Evolutionary conservation across 2,888 invertebrate genomes (phyloP), one percentile per base, ranked within the genome.

Genomic region (Nomada lathburiana): DNA sequence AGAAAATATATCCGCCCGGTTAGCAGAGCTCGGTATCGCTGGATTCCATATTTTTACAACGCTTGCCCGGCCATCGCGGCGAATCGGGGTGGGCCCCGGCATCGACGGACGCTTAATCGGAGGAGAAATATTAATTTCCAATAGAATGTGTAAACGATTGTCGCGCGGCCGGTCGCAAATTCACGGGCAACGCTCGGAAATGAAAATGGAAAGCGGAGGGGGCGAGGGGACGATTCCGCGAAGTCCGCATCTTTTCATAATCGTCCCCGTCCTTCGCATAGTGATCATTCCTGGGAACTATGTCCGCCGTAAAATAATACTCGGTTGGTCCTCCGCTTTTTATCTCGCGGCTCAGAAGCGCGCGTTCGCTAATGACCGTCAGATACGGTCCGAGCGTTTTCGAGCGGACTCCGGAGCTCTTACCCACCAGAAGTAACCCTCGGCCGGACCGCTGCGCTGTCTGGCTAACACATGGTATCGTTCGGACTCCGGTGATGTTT

Each of bases 241-340:
- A 88, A 88, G 52, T 11, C 76, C 20, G 67, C 84, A 84, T 87
- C 88, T 83, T 76, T 89, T 91, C 90, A 92, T 93, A 93, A 93
- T 93, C 92, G 87, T n/a, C 26, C 85, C 84, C 88, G 92, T 91
- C 93, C 93, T 93, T 93, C 93, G 92, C 93, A 93, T 93, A 93
- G 92, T 90, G 90, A 89, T 90, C 93, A 91, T 93, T 93, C 93
- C 90, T 89, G 91, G 87, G 84, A 86, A 88, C 89, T 83, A 84
- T 83, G 84, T 81, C 81, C 83, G 26, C 74, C 75, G 85, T 86
- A 86, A 89, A 88, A 87, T 90, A 91, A 89, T 82, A 89, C 91
- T 89, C 88, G 90, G 89, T 86, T 86, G 89, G 89, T 90, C 89
- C 87, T 82, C 86, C 80, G 89, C 84, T 92, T 92, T 93, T 93